Evolutionary conservation across 2,113 vertebrate species (phyloP).

Genomic region (Chelonoidis abingdonii): DNA sequence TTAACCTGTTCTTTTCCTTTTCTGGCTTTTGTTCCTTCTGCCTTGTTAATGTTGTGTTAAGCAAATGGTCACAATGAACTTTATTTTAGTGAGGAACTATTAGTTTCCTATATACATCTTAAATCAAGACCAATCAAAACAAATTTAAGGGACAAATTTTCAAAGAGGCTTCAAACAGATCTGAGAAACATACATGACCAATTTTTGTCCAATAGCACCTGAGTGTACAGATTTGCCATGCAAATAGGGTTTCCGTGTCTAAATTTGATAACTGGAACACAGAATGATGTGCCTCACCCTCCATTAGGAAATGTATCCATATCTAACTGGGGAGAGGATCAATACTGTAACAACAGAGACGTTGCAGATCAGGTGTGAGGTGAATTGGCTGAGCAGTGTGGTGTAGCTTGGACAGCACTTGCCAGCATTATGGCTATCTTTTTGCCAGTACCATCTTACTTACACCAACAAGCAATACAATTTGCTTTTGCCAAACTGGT

Average conservation of each 20-base stretch:
- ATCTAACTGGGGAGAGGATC: not conserved
- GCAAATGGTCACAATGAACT: not conserved
- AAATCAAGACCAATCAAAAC: not conserved
- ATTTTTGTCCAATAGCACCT: accelerated
- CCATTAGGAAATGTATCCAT: not conserved
- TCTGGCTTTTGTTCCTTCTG: not conserved
- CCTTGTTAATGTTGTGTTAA: not conserved
- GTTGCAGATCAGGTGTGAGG: not conserved
- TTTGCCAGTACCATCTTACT: not conserved
- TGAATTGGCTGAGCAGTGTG: not conserved
- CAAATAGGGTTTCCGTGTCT: not conserved
- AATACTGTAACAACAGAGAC: not conserved
- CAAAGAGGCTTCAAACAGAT: not conserved
- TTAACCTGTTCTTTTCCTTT: not conserved
- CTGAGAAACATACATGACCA: not conserved
- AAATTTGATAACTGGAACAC: accelerated
- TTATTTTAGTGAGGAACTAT: not conserved
- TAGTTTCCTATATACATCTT: not conserved
- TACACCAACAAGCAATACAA: not conserved
- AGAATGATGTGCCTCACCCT: not conserved
- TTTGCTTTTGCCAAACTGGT: not conserved
- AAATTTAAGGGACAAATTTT: not conserved
- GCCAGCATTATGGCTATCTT: not conserved
- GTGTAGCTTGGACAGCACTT: not conserved
- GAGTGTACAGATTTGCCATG: accelerated